Evolutionary conservation across 2,113 vertebrate species (phyloP).

Genomic region (Sterrhoptilus dennistouni): DNA sequence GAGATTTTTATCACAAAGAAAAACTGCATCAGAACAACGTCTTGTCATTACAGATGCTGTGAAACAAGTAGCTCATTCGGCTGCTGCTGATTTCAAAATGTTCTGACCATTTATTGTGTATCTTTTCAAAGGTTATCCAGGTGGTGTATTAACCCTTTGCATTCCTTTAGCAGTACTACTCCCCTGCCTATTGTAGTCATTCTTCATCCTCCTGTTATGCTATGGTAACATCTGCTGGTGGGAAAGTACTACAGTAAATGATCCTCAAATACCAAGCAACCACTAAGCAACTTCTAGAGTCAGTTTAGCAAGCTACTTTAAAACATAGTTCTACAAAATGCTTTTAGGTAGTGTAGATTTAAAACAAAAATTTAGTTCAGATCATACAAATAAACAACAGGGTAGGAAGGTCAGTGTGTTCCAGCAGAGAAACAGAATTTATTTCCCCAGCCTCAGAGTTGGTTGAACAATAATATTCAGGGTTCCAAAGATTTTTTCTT

Average conservation of each 20-base stretch:
- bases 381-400: conserved; percentile 70
- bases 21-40: not conserved
- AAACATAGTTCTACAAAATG: conserved; percentile 41
- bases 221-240: not conserved
- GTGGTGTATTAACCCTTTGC: not conserved
- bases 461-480: conserved; percentile 24
- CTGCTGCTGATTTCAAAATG: not conserved
- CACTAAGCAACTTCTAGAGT: not conserved
- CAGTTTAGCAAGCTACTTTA: not conserved
- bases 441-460: conserved; percentile 37
- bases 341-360: conserved; percentile 65
- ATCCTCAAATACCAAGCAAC: not conserved
- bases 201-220: not conserved
- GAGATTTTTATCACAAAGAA: not conserved
- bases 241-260: not conserved
- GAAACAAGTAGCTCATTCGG: not conserved
- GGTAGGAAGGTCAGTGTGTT: conserved; percentile 37
- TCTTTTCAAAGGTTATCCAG: not conserved
- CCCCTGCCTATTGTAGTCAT: not conserved
- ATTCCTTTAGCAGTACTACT: not conserved
- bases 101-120: not conserved
- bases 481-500: conserved; percentile 51
- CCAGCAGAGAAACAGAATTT: conserved; percentile 17
- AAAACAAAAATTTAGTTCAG: conserved; percentile 59
- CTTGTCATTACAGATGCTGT: not conserved